Base-by-base conservation (phyloP, 2,888 invertebrate species). In the Chirona hameri region DNA sequence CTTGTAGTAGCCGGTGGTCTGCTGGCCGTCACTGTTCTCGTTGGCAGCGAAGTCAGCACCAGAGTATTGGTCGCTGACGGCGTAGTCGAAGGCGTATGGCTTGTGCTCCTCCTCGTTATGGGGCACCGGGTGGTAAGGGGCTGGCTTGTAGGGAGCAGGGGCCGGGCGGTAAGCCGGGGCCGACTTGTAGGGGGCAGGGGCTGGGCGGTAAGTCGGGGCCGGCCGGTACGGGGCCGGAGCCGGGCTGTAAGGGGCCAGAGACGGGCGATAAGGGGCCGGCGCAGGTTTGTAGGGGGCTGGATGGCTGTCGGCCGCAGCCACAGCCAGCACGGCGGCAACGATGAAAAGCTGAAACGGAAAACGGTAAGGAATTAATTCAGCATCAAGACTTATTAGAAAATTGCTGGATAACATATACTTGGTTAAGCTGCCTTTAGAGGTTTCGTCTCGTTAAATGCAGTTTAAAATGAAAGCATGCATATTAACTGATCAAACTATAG, bases 81-180 rank as follows among this genome's bases (percentile, higher is more conserved):
- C 91, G 87, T 92, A 92, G 0, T 91, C 90, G 86, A 91, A 92
- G 86, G 92, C 91, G 87, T 92, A 92, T 86, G 91, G 92, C 18
- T 90, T 91, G 82, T 91, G 91, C 85, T 91, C 88, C 92, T 92
- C 93, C 85, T 65, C n/a, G 65, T 65, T n/a, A 5, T 4, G 84
- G 86, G 93, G 92, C 85, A 93, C 92, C 86, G 93, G 86, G 79
- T 89, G 87, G 86, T 87, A 86, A 4, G 65, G 65, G 27, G 65
- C 27, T 10, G 65, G 65, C 65, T 27, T 65, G 65, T 60, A 60
- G 24, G 60, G 60, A 18, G 27, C 55, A 31, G 31, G 83, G 27
- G 69, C 46, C 48, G 69, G 52, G 12, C 24, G 14, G 29, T 27
- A 24, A 12, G 82, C 52, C 0, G 82, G 31, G 82, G 85, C 79